A percentile compares a stretch with the other conserved stretches of the same genome.
Evolutionary conservation across 1,140 invertebrate genomes (phyloP).

Genomic region (Dreissena rostriformis): DNA sequence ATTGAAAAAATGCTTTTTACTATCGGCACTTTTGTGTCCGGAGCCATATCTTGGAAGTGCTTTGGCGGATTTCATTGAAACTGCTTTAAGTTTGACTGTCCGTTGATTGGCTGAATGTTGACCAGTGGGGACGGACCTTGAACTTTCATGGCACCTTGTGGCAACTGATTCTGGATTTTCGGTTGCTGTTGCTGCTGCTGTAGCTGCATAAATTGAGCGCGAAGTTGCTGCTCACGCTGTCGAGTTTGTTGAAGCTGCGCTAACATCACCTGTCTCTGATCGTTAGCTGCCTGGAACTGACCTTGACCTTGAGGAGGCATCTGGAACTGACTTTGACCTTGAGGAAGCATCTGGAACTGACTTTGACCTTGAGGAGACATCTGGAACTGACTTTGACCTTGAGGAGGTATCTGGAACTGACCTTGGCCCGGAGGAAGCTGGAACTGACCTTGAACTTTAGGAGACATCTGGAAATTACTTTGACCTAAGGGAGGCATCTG

Average conservation of each 20-base stretch:
- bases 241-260: not conserved
- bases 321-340: not conserved
- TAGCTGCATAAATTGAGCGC: not conserved
- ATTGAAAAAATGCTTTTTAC: too few species aligned
- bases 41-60: too few species aligned
- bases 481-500: not conserved
- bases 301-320: not conserved
- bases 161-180: not conserved
- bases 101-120: not conserved
- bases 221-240: conserved; percentile 5
- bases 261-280: not conserved
- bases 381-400: not conserved
- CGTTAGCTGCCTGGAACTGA: not conserved
- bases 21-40: too few species aligned
- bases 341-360: not conserved
- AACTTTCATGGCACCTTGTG: not conserved
- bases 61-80: too few species aligned
- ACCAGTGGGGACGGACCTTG: not conserved
- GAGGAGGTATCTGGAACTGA: not conserved
- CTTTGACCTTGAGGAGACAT: not conserved
- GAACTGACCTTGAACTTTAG: not conserved
- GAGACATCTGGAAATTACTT: not conserved
- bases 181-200: conserved; percentile 8
- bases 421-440: not conserved
- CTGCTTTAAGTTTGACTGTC: not conserved